phyloP scores from a whole-genome alignment of 2,888 invertebrate genomes.

The Epinotia demarniana region DNA sequence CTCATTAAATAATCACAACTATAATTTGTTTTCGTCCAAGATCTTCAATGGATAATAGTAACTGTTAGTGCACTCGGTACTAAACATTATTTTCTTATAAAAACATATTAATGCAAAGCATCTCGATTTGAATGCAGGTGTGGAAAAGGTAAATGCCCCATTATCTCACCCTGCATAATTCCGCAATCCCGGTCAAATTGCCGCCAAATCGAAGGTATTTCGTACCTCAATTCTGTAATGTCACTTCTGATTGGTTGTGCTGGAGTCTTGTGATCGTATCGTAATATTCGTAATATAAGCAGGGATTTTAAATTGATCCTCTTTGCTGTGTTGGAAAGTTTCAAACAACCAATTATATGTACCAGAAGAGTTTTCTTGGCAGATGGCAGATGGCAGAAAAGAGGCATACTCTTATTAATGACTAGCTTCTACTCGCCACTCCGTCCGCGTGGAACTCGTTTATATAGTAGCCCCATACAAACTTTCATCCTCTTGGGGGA shows the following conservation, averaged over 20 bases:
- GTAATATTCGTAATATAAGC: constrained; percentile 2
- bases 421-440: too few relatives aligned
- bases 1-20: too few relatives aligned
- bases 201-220: constrained; percentile 33
- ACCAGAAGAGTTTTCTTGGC: too few relatives aligned
- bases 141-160: constrained; percentile 16
- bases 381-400: too few relatives aligned
- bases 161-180: constrained; percentile 38
- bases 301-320: background rate
- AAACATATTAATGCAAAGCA: background rate
- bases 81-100: too few relatives aligned
- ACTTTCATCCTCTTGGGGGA: too few relatives aligned
- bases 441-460: too few relatives aligned
- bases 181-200: constrained; percentile 33
- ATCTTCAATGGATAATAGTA: too few relatives aligned
- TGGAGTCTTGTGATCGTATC: background rate
- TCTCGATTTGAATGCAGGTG: constrained; percentile 9
- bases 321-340: constrained; percentile 27
- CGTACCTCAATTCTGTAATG: constrained; percentile 11
- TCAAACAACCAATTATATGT: constrained; percentile 14
- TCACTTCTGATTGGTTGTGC: background rate
- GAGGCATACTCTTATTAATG: too few relatives aligned
- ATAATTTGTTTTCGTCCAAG: too few relatives aligned
- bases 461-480: too few relatives aligned
- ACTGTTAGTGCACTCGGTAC: too few relatives aligned